Conservation (phyloP, 2,888 invertebrate species). For the Agrotis segetum region DNA sequence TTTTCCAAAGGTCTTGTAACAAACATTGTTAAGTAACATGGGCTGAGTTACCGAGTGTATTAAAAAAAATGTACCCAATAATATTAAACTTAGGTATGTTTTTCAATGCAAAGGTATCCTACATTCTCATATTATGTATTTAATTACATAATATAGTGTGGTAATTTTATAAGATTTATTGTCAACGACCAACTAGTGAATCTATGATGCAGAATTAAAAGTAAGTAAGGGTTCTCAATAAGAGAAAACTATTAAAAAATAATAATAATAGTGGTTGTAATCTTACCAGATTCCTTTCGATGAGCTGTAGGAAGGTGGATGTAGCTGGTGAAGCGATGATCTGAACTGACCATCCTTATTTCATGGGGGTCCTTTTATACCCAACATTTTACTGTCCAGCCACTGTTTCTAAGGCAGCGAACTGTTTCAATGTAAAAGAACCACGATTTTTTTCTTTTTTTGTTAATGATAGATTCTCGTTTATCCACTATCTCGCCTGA, state of each 20-base stretch:
- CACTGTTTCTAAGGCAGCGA: slow-evolving; percentile 33
- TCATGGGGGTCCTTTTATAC: slow-evolving; percentile 80
- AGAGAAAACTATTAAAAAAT: neutral
- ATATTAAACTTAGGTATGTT: no score
- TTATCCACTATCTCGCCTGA: no score
- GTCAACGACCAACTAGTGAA: neutral
- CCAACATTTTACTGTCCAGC: slow-evolving; percentile 55
- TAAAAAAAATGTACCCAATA: no score
- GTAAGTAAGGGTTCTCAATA: neutral
- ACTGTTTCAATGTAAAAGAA: slow-evolving; percentile 44
- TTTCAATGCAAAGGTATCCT: neutral
- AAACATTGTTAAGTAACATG: no score
- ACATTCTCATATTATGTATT: neutral
- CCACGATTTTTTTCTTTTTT: slow-evolving; percentile 22
- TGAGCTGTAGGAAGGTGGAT: slow-evolving; percentile 63
- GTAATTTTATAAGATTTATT: neutral
- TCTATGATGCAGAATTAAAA: neutral
- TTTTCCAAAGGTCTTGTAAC: no score
- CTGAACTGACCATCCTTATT: slow-evolving; percentile 79
- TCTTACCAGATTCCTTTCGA: slow-evolving; percentile 62
- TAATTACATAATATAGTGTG: neutral
- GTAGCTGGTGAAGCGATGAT: slow-evolving; percentile 69
- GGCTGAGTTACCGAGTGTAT: no score
- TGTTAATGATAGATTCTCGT: no score
- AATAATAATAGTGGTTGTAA: neutral